Conservation (phyloP, 2,888 invertebrate species). For the Cylloceria caligata region DNA sequence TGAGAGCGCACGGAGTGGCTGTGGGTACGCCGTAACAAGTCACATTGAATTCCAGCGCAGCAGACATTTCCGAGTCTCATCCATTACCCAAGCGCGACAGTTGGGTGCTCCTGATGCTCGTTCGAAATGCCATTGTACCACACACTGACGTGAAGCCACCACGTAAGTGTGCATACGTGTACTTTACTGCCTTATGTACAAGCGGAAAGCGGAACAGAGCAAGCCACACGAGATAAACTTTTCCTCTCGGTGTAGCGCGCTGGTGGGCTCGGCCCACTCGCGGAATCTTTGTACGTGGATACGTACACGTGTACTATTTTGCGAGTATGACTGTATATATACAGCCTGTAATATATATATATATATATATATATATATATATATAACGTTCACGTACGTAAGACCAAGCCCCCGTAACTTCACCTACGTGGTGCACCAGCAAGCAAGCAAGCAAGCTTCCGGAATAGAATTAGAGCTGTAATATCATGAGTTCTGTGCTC, state of each 20-base stretch:
- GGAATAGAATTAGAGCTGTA: slow-evolving; percentile 70
- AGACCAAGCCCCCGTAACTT: slow-evolving; percentile 55
- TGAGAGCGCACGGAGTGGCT: slow-evolving; percentile 31
- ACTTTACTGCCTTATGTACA: slow-evolving; percentile 49
- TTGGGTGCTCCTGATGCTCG: slow-evolving; percentile 65
- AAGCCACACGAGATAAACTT: slow-evolving; percentile 62
- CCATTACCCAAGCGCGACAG: slow-evolving; percentile 66
- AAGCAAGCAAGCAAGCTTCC: slow-evolving; percentile 52
- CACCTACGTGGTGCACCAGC: slow-evolving; percentile 52
- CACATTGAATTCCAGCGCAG: slow-evolving; percentile 65
- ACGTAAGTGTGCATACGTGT: slow-evolving; percentile 14
- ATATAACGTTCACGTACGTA: slow-evolving; percentile 34
- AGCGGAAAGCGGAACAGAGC: slow-evolving; percentile 61
- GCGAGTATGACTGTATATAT: slow-evolving; percentile 13
- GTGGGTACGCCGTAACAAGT: slow-evolving; percentile 52
- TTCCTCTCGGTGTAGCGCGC: slow-evolving; percentile 55
- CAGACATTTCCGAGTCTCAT: slow-evolving; percentile 67
- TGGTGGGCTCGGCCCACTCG: slow-evolving; percentile 43
- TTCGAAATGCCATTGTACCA: slow-evolving; percentile 64
- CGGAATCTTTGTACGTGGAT: slow-evolving; percentile 44
- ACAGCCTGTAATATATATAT: no score
- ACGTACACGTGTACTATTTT: slow-evolving; percentile 27
- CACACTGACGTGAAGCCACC: slow-evolving; percentile 32
- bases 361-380: no score
- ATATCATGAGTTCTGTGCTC: slow-evolving; percentile 63